A percentile compares a stretch with the other conserved stretches of the same genome.
Evolutionary conservation across 2,888 invertebrate genomes (phyloP).

Genomic region (Dusona sp.): DNA sequence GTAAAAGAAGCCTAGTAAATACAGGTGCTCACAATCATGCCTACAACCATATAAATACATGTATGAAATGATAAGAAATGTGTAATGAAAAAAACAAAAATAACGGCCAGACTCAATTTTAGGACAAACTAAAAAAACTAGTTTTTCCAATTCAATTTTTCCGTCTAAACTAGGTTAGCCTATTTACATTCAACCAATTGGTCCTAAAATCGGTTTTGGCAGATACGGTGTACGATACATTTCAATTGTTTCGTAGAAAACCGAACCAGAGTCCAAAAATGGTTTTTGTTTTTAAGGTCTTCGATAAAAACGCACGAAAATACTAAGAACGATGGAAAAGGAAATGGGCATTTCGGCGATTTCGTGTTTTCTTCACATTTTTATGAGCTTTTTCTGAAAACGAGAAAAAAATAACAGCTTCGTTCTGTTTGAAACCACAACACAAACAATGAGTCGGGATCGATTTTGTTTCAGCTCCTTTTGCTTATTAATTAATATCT

Average conservation of each 20-base stretch:
- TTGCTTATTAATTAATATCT: constrained; percentile 2
- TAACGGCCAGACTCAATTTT: background rate
- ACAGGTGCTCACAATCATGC: constrained; percentile 46
- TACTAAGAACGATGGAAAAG: background rate
- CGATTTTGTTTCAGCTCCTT: background rate
- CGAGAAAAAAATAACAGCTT: background rate
- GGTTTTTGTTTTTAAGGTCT: background rate
- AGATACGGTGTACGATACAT: too few species aligned
- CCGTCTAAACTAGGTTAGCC: background rate
- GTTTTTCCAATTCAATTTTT: background rate
- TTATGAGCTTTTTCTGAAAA: background rate
- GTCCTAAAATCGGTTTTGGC: background rate
- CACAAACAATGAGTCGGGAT: background rate
- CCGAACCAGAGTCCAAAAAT: background rate
- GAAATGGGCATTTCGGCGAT: background rate
- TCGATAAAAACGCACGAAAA: background rate
- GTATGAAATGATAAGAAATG: background rate
- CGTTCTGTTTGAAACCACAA: background rate
- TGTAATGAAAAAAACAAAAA: background rate
- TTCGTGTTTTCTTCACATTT: background rate
- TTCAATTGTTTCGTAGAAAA: background rate
- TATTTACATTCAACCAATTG: background rate
- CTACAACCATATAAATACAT: background rate
- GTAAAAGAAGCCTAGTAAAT: constrained; percentile 59
- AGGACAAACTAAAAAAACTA: background rate